Percentiles rank a stretch among this genome's conserved stretches.
Conservation (phyloP, 2,888 invertebrate species). For the Apamea crenata region DNA sequence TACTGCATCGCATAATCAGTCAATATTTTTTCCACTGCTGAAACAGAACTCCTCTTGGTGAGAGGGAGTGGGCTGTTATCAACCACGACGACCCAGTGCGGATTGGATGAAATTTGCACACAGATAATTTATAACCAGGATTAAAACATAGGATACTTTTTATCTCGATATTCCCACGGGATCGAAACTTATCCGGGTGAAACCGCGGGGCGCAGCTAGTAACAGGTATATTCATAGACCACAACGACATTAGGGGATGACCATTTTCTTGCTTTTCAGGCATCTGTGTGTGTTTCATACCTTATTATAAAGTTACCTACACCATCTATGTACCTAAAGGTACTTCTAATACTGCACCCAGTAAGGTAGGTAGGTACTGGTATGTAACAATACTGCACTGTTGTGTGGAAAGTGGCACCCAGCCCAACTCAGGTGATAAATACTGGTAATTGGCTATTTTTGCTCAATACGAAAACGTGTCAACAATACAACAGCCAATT, state of each 20-base stretch:
- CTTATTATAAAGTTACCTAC: too few relatives aligned
- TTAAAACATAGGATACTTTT: too few relatives aligned
- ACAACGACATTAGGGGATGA: too few relatives aligned
- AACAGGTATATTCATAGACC: too few relatives aligned
- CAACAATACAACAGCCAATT: slow-evolving; percentile 48
- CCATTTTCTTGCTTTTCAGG: too few relatives aligned
- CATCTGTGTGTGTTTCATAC: too few relatives aligned
- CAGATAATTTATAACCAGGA: too few relatives aligned
- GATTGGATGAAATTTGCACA: neutral
- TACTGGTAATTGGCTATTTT: slow-evolving; percentile 62
- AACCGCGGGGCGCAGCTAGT: too few relatives aligned
- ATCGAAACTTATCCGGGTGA: too few relatives aligned
- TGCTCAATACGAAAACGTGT: slow-evolving; percentile 56
- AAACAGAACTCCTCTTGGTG: neutral
- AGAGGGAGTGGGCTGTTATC: neutral
- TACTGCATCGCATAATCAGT: too few relatives aligned
- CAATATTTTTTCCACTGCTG: neutral
- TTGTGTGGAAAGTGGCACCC: slow-evolving; percentile 41
- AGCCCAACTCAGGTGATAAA: slow-evolving; percentile 48
- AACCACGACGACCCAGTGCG: neutral
- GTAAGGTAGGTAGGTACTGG: neutral
- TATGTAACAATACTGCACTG: slow-evolving; percentile 20
- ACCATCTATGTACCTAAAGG: too few relatives aligned
- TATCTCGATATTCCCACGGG: too few relatives aligned
- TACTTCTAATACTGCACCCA: slow-evolving; percentile 3